Conservation (phyloP, 1,140 invertebrate genomes). For the Akabosia matsudoensis region DNA sequence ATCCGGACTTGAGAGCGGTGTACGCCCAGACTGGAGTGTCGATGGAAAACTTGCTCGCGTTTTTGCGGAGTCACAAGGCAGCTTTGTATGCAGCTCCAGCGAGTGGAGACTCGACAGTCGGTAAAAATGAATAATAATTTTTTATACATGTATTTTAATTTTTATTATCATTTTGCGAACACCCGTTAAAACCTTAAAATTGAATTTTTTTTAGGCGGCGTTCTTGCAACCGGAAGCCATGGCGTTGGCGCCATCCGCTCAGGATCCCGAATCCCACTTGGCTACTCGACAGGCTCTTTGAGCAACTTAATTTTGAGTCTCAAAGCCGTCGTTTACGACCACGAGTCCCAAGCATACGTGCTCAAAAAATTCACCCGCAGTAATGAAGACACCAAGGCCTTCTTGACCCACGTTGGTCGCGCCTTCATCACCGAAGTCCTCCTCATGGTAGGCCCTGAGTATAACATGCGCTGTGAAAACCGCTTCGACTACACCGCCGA, state of each 20-base stretch:
- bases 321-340: constrained; percentile 22
- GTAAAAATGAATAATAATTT: background rate
- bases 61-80: background rate
- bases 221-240: constrained; percentile 29
- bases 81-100: background rate
- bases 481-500: constrained; percentile 6
- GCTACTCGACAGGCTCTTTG: background rate
- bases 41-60: constrained; percentile 14
- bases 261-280: background rate
- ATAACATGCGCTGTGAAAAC: constrained; percentile 25
- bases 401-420: constrained; percentile 26
- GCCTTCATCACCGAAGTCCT: constrained; percentile 27
- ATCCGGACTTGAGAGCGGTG: background rate
- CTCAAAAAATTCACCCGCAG: constrained; percentile 29
- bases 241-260: constrained; percentile 16
- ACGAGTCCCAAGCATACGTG: background rate
- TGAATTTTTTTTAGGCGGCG: constrained; percentile 29
- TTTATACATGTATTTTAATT: background rate
- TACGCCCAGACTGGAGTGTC: constrained; percentile 15
- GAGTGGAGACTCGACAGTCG: background rate
- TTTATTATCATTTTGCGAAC: no score
- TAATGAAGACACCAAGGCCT: constrained; percentile 26
- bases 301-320: constrained; percentile 14
- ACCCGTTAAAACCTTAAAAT: no score
- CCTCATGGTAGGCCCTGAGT: constrained; percentile 5